Percentiles rank a stretch among this genome's conserved stretches.
These are phyloP conservation scores for Hiodon tergisus DNA, from an alignment of 2,113 vertebrate species.

Conservation along the genomic window DNA sequence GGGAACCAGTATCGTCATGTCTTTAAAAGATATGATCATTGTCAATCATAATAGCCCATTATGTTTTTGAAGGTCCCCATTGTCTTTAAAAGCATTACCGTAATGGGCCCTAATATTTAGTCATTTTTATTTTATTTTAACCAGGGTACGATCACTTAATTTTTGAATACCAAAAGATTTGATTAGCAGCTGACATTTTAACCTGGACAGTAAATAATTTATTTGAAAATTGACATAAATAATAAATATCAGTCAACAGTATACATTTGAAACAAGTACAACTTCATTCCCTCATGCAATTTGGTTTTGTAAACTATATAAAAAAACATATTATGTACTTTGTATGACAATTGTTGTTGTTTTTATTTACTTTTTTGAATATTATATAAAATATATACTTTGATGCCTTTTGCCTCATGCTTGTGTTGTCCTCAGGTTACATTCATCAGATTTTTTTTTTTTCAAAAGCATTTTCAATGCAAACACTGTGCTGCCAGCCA, in stretches of 20 bases:
- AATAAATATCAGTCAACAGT: constrained; percentile 19
- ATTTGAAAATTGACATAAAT: not conserved
- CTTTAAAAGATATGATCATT: no score
- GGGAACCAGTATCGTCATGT: no score
- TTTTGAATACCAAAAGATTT: no score
- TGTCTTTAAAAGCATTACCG: no score
- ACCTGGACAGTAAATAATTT: not conserved
- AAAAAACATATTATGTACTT: constrained; percentile 20
- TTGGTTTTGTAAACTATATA: constrained; percentile 18
- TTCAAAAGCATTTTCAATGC: constrained; percentile 28
- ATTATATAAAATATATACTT: constrained; percentile 48
- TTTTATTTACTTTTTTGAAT: constrained; percentile 21
- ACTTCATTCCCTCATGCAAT: constrained; percentile 30
- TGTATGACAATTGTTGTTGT: constrained; percentile 8
- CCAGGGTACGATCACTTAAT: no score
- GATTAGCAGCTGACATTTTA: not conserved
- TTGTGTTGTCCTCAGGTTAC: constrained; percentile 17
- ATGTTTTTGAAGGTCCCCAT: no score
- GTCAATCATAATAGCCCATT: no score
- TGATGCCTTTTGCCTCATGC: constrained; percentile 38
- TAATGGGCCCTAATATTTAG: no score
- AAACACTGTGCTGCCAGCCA: constrained; percentile 19
- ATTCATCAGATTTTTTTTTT: constrained; percentile 22
- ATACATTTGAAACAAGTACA: constrained; percentile 23
- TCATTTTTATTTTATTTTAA: no score